phyloP scores from a whole-genome alignment of 1,140 invertebrate genomes.

The Solenopsis invicta region DNA sequence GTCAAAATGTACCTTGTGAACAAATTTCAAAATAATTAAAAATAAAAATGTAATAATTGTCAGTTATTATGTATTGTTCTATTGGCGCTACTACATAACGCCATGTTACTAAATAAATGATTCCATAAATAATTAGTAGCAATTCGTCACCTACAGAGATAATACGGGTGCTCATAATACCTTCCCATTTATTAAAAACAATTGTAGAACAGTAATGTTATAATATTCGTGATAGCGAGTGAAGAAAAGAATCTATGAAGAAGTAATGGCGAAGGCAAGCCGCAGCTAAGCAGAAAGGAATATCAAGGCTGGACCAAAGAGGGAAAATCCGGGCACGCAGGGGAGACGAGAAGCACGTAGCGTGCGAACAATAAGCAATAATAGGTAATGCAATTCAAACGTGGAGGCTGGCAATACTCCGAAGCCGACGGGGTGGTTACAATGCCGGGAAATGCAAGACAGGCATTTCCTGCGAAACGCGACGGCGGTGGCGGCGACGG shows the following conservation, averaged over 20 bases:
- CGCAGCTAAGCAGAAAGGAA: conserved; percentile 11
- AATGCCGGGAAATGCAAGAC: conserved; percentile 83
- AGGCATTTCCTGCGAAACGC: conserved; percentile 81
- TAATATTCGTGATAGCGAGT: background rate
- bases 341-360: conserved; percentile 49
- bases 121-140: too few relatives aligned
- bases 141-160: too few relatives aligned
- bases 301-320: conserved; percentile 57
- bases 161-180: too few relatives aligned
- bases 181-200: background rate
- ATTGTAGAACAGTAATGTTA: background rate
- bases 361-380: conserved; percentile 84
- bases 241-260: background rate
- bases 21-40: too few relatives aligned
- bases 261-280: background rate
- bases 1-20: too few relatives aligned
- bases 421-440: conserved; percentile 76
- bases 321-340: conserved; percentile 52
- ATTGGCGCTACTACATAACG: too few relatives aligned
- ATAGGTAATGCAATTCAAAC: conserved; percentile 85
- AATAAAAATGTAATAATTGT: too few relatives aligned
- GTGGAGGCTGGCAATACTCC: conserved; percentile 82
- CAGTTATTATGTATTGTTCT: too few relatives aligned
- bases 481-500: conserved; percentile 30
- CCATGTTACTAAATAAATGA: too few relatives aligned